Evolutionary conservation across 30 jellyfish, hydroid and myxozoan species (phyloP), one percentile per base, ranked within the genome.

Genomic region (Catostylus mosaicus): DNA sequence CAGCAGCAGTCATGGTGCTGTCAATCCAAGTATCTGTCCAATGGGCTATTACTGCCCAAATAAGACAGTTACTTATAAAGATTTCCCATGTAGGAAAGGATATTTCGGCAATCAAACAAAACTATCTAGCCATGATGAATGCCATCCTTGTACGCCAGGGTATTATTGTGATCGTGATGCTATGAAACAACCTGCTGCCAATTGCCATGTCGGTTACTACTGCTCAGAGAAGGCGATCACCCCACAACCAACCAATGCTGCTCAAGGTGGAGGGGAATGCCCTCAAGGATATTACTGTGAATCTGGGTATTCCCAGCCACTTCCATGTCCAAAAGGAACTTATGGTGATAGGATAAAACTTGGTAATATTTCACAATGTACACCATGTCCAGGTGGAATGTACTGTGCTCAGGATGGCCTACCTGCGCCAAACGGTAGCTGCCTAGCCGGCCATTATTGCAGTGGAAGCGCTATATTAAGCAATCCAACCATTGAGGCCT

Each of bases 111-210:
- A 94, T 65, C 71, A 73, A 64, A 75, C 95, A 6, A 77, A 37
- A 36, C 68, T 88, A 30, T 78, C 97, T 37, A 88, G 96, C 38
- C 99, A 94, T 46, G 96, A 88, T 65, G 95, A 94, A 56, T 94
- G 99, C 80, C 91, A 94, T 23, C 99, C 97, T 1, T 94, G 99
- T 71, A 94, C 97, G 32, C 97, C 97, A 22, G 99, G 99, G 5
- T 88, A 75, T 71, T 94, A 82, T 74, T 94, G 99, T 69, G 99
- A 88, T 31, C 78, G 89, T 20, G 96, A 94, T 37, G 96, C 87
- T 4, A 75, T 94, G 95, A 79, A 80, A 0, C 31, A 48, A 6
- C 99, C 99, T 9, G 96, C 91, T 16, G 92, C 67, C 19, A 83
- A 94, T 62, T 94, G 99, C 67, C 89, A 69, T 65, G 96, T 77